A percentile compares a stretch with the other conserved stretches of the same genome.
phyloP scores from a whole-genome alignment of 2,888 invertebrate genomes.

The Plusia festucae region DNA sequence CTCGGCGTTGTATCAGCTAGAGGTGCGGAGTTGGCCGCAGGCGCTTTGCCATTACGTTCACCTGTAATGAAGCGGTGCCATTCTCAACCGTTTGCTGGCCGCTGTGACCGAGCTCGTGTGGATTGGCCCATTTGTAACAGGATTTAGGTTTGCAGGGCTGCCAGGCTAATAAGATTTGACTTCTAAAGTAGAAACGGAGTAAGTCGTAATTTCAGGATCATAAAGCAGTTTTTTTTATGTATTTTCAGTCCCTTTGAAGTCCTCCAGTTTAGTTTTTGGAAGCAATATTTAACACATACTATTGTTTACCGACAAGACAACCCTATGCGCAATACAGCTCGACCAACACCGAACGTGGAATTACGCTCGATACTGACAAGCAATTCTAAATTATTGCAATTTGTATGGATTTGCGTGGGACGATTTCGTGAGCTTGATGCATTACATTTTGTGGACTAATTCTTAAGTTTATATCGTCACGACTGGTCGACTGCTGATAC shows the following conservation, averaged over 20 bases:
- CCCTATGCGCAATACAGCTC: constrained; percentile 37
- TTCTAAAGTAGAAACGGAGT: not conserved
- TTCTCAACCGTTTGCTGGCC: constrained; percentile 45
- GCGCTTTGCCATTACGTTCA: constrained; percentile 66
- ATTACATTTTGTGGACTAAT: constrained; percentile 65
- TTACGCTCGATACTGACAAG: constrained; percentile 61
- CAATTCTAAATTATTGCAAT: constrained; percentile 70
- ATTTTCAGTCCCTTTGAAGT: not conserved
- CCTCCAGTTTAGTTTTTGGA: no score
- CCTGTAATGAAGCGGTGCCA: constrained; percentile 70
- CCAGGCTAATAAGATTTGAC: not conserved
- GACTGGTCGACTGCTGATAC: constrained; percentile 46
- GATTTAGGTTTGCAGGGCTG: constrained; percentile 58
- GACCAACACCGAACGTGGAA: constrained; percentile 49
- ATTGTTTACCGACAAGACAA: constrained; percentile 11
- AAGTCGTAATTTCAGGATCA: not conserved
- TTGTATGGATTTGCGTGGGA: constrained; percentile 66
- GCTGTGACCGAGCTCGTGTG: constrained; percentile 30
- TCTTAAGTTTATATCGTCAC: constrained; percentile 59
- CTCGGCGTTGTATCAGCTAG: constrained; percentile 56
- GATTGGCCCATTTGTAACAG: constrained; percentile 63
- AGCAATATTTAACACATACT: not conserved
- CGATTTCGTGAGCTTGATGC: constrained; percentile 65
- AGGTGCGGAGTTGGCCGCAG: constrained; percentile 66
- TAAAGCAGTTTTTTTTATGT: not conserved